Evolutionary conservation across 2,888 invertebrate genomes (phyloP).

Genomic region (Morpho achilles): DNA sequence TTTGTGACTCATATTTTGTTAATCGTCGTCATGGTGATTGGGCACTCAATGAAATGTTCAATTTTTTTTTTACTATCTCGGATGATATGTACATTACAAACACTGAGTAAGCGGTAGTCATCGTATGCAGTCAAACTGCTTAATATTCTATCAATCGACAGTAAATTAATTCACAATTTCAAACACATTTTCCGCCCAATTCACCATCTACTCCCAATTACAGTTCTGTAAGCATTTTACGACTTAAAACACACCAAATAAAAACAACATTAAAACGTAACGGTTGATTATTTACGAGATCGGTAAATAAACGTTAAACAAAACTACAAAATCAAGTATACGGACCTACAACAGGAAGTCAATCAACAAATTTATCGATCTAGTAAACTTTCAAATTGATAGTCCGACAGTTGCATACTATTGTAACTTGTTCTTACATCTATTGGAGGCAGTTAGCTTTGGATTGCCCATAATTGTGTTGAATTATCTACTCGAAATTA

Average conservation of each 20-base stretch:
- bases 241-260: conserved; percentile 18
- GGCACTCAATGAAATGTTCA: too few relatives aligned
- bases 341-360: conserved; percentile 53
- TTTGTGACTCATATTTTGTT: too few relatives aligned
- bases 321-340: conserved; percentile 37
- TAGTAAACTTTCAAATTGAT: conserved; percentile 48
- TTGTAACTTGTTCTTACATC: conserved; percentile 26
- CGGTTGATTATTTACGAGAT: conserved; percentile 32
- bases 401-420: conserved; percentile 15
- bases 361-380: conserved; percentile 58
- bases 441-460: conserved; percentile 20
- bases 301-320: conserved; percentile 24
- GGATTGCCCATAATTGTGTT: conserved; percentile 34
- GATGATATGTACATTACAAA: too few relatives aligned
- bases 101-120: too few relatives aligned
- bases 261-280: conserved; percentile 27
- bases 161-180: conserved; percentile 17
- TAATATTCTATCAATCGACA: conserved; percentile 6
- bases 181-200: conserved; percentile 19
- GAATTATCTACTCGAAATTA: too few relatives aligned
- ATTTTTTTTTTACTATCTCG: too few relatives aligned
- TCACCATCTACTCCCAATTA: conserved; percentile 20
- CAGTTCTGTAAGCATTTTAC: conserved; percentile 26
- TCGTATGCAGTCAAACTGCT: too few relatives aligned
- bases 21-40: too few relatives aligned